phyloP scores from a whole-genome alignment of 2,797 vertebrate genomes.

The Syngnathus acus region DNA sequence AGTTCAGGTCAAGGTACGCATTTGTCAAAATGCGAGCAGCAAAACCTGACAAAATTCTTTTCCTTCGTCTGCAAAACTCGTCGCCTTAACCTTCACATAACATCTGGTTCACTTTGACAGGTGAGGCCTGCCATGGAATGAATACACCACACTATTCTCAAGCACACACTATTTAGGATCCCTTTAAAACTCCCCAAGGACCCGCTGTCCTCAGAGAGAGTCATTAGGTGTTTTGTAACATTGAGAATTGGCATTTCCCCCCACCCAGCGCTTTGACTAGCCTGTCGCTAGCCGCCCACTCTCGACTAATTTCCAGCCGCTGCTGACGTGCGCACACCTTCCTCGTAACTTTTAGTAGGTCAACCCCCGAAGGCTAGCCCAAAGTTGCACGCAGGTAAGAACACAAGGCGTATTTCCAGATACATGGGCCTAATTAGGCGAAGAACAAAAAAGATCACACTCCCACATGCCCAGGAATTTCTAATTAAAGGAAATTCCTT shows the following conservation, averaged over 20 bases:
- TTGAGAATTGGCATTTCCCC: conserved; percentile 50
- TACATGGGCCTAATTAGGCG: conserved; percentile 62
- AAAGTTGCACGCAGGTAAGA: conserved; percentile 60
- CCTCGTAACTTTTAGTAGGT: conserved; percentile 63
- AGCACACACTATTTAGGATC: conserved; percentile 12
- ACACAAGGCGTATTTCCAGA: conserved; percentile 54
- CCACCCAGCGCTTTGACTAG: conserved; percentile 27
- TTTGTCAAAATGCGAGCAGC: conserved; percentile 36
- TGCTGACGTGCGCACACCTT: conserved; percentile 6
- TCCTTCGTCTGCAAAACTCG: conserved; percentile 29
- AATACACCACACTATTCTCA: background rate
- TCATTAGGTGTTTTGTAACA: conserved; percentile 46
- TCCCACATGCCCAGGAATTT: conserved; percentile 47
- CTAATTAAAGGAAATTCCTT: conserved; percentile 68
- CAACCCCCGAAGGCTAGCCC: conserved; percentile 62
- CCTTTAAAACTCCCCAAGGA: conserved; percentile 41
- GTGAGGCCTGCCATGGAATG: conserved; percentile 32
- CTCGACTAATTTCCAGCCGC: conserved; percentile 24
- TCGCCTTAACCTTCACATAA: conserved; percentile 47
- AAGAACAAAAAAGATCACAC: conserved; percentile 63
- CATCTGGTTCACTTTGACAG: conserved; percentile 44
- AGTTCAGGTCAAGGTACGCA: conserved; percentile 18
- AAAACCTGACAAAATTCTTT: conserved; percentile 25
- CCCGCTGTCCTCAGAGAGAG: conserved; percentile 44
- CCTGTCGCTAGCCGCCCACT: conserved; percentile 36